These are phyloP conservation scores for Lycophotia porphyrea DNA, from an alignment of 2,888 invertebrate genomes.

Conservation along the genomic window DNA sequence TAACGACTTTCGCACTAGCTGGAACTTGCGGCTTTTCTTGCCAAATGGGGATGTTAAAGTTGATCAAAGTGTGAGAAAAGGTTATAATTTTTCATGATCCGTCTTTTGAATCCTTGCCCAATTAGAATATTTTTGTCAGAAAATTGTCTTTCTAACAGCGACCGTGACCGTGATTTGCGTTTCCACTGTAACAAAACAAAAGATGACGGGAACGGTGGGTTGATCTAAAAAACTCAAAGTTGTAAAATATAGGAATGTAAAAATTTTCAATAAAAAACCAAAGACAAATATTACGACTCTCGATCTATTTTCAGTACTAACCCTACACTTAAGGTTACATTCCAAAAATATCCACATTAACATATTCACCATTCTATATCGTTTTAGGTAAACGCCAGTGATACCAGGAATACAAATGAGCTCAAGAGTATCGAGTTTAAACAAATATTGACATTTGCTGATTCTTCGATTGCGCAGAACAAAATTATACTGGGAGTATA, in stretches of 20 bases:
- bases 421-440: conserved; percentile 1
- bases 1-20: conserved; percentile 10
- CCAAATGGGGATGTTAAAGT: conserved; percentile 8
- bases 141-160: background rate
- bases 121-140: background rate
- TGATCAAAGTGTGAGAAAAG: background rate
- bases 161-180: background rate
- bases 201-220: no score
- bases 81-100: conserved; percentile 2
- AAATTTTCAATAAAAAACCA: background rate
- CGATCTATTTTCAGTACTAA: conserved; percentile 11
- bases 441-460: background rate
- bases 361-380: conserved; percentile 1
- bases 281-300: background rate
- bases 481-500: background rate
- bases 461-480: background rate
- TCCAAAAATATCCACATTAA: background rate
- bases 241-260: background rate
- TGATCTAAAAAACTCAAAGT: background rate
- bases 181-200: background rate
- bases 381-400: conserved; percentile 5
- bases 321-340: background rate
- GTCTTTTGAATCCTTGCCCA: conserved; percentile 20
- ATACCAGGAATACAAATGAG: conserved; percentile 1
- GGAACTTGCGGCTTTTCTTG: background rate